Evolutionary conservation across 2,888 invertebrate species (phyloP).

Genomic region (Pyrrhosoma nymphula): DNA sequence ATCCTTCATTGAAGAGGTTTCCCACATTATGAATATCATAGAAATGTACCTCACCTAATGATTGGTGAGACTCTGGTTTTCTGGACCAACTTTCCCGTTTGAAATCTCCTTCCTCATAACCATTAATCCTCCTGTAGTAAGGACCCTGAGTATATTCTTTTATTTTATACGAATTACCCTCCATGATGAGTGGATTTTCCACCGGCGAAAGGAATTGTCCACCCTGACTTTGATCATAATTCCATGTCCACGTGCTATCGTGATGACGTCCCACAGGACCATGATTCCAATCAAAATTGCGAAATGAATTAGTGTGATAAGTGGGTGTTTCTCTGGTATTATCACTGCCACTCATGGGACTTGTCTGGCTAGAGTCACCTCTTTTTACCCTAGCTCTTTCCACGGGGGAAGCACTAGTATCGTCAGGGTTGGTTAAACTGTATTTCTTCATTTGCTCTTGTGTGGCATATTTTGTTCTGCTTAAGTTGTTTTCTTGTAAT

Average conservation of each 20-base stretch:
- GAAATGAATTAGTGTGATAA: neutral
- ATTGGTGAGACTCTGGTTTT: neutral
- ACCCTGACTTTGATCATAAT: neutral
- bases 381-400: neutral
- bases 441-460: neutral
- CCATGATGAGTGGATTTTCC: neutral
- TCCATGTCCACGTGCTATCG: neutral
- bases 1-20: neutral
- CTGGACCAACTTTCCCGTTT: neutral
- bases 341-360: neutral
- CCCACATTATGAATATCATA: neutral
- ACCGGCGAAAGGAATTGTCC: neutral
- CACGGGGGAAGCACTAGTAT: neutral
- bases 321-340: neutral
- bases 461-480: neutral
- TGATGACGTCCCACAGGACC: neutral
- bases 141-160: neutral
- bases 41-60: neutral
- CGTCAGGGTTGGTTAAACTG: neutral
- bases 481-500: neutral
- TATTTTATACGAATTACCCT: neutral
- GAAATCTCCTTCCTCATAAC: neutral
- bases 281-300: neutral
- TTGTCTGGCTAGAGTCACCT: neutral
- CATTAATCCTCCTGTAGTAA: neutral